Percentiles rank a stretch among this genome's conserved stretches.
These are phyloP conservation scores for Rhodophaea formosa DNA, from an alignment of 2,888 invertebrate species.

Conservation along the genomic window DNA sequence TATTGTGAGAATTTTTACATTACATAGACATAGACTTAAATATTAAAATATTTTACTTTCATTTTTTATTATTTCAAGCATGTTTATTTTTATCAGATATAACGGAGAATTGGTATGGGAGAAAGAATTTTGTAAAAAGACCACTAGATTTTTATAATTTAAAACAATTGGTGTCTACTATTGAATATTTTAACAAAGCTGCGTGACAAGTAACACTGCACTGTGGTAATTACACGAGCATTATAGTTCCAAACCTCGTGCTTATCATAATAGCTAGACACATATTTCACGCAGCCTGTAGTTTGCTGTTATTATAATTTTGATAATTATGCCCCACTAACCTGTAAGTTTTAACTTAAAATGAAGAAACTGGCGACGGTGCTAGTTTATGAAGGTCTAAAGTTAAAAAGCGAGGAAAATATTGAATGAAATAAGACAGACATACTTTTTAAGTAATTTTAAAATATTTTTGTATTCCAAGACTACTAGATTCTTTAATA, in stretches of 20 bases:
- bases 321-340: neutral
- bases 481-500: no score
- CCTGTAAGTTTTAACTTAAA: neutral
- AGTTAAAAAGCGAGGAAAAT: neutral
- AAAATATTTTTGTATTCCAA: no score
- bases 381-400: neutral
- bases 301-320: slow-evolving; percentile 7
- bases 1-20: no score
- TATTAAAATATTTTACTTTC: no score
- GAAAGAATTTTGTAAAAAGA: no score
- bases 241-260: slow-evolving; percentile 1
- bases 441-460: no score
- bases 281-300: slow-evolving; percentile 2
- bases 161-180: no score
- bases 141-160: no score
- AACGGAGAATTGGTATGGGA: no score
- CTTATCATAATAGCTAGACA: slow-evolving; percentile 6
- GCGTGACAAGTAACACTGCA: neutral
- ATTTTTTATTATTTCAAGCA: no score
- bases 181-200: neutral
- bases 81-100: no score
- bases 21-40: no score
- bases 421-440: neutral
- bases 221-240: slow-evolving; percentile 1
- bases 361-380: neutral